phyloP scores from a whole-genome alignment of 2,797 vertebrate species.

The Notolabrus celidotus region DNA sequence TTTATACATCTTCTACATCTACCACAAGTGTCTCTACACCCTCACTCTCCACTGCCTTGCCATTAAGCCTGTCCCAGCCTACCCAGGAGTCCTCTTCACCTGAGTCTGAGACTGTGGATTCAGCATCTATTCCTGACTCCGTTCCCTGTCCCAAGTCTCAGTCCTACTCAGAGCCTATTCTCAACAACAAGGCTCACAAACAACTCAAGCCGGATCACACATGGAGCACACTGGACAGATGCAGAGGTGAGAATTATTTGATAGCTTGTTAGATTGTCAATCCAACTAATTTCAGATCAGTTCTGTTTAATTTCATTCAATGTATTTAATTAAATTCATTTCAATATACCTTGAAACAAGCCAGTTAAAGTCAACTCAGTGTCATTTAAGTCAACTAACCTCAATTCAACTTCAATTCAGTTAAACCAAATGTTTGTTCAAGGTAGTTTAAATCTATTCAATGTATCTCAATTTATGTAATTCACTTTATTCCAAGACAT shows the following conservation, averaged over 20 bases:
- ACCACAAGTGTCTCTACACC: constrained; percentile 58
- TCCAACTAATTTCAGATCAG: neutral
- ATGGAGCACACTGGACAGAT: constrained; percentile 61
- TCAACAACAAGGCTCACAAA: constrained; percentile 56
- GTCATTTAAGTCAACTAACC: neutral
- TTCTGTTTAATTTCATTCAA: neutral
- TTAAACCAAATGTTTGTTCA: no score
- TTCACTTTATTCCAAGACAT: no score
- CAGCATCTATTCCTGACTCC: constrained; percentile 59
- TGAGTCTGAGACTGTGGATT: constrained; percentile 33
- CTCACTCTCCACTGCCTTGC: constrained; percentile 39
- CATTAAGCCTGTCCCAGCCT: constrained; percentile 68
- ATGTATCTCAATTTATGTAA: no score
- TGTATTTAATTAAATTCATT: no score
- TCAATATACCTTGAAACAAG: no score
- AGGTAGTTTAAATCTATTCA: no score
- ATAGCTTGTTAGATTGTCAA: neutral
- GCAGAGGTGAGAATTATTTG: constrained; percentile 71
- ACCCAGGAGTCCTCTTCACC: constrained; percentile 73
- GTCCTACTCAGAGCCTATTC: constrained; percentile 25
- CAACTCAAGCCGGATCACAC: constrained; percentile 59
- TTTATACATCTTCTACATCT: constrained; percentile 52
- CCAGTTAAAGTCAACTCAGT: neutral
- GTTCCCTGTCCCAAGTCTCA: constrained; percentile 39
- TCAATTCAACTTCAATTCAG: no score